Percentiles rank a stretch among this genome's conserved stretches.
These are phyloP conservation scores for Myotis planiceps DNA, from an alignment of 2,797 vertebrate species.

Conservation along the genomic window DNA sequence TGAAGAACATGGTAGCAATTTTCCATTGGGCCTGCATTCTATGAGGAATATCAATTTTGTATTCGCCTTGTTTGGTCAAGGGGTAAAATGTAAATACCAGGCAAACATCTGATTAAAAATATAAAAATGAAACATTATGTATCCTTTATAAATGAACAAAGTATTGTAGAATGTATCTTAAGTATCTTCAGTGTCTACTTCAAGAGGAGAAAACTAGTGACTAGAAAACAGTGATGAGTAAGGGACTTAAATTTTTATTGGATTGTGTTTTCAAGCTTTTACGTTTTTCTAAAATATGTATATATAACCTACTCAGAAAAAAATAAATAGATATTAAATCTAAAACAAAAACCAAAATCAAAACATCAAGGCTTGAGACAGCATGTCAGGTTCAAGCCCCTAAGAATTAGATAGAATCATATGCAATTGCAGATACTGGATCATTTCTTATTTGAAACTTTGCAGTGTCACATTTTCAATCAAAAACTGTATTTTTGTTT, in stretches of 20 bases:
- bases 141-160: neutral
- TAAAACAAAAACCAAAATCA: neutral
- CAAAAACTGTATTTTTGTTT: neutral
- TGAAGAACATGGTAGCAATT: neutral
- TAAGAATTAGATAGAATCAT: neutral
- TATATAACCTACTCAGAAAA: neutral
- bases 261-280: neutral
- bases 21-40: neutral
- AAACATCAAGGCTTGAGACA: neutral
- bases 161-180: neutral
- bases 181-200: neutral
- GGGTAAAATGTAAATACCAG: neutral
- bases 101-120: neutral
- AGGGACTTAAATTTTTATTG: neutral
- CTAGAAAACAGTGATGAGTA: neutral
- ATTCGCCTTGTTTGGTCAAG: neutral
- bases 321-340: neutral
- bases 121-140: neutral
- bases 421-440: neutral
- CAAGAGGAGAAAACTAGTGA: neutral
- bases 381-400: neutral
- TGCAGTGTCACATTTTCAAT: neutral
- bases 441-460: neutral
- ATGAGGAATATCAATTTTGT: neutral
- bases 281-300: neutral